A percentile compares a stretch with the other conserved stretches of the same genome.
These are phyloP conservation scores for Crotalus helleri DNA, from an alignment of 2,113 vertebrate species.

Conservation along the genomic window DNA sequence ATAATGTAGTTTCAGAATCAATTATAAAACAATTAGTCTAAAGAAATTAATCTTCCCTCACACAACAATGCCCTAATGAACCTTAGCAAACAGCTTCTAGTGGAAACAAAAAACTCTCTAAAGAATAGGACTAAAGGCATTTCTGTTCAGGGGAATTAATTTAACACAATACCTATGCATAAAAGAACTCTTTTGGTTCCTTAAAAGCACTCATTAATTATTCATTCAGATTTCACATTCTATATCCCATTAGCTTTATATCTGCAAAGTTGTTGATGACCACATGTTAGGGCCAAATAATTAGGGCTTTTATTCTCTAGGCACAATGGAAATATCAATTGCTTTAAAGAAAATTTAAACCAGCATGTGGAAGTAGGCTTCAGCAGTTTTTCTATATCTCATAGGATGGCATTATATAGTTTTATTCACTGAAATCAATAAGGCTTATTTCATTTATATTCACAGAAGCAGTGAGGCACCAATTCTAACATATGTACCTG, in stretches of 20 bases:
- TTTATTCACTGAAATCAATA: not conserved
- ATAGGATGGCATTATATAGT: not conserved
- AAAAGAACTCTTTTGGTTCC: not conserved
- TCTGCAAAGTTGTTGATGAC: constrained; percentile 6
- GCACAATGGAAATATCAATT: not conserved
- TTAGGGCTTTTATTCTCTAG: not conserved
- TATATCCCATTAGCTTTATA: not conserved
- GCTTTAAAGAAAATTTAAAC: not conserved
- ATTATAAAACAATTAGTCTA: constrained; percentile 31
- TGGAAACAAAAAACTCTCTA: not conserved
- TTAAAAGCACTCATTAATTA: constrained; percentile 21
- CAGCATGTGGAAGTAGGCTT: not conserved
- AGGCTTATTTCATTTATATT: not conserved
- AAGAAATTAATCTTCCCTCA: constrained; percentile 33
- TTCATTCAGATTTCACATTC: constrained; percentile 8
- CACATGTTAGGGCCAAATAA: not conserved
- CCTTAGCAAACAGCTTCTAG: constrained; percentile 4
- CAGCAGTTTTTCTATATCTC: not conserved
- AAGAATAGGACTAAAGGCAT: constrained; percentile 1
- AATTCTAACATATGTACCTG: not conserved
- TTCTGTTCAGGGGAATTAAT: constrained; percentile 19
- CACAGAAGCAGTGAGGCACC: not conserved
- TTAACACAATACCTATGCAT: constrained; percentile 14
- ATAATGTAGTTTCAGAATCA: constrained; percentile 25
- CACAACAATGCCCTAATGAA: constrained; percentile 17